Conservation (phyloP, 2,797 vertebrate species). For the Macroramphosus scolopax region DNA sequence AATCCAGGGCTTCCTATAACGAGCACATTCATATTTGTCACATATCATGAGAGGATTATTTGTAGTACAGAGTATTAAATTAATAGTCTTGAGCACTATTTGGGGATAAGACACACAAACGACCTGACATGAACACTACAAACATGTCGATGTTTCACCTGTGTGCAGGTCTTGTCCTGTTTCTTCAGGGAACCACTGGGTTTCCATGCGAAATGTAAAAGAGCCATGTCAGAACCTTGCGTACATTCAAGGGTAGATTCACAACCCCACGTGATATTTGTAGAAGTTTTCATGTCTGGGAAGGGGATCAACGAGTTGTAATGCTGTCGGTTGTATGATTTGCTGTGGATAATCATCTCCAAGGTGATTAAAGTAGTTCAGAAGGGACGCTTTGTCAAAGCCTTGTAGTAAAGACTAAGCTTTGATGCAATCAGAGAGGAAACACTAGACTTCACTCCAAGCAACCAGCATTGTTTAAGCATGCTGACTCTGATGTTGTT, state of each 20-base stretch:
- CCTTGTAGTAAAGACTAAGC: no score
- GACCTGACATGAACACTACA: no score
- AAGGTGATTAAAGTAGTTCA: constrained; percentile 49
- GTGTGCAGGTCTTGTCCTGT: background rate
- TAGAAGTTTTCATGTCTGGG: constrained; percentile 52
- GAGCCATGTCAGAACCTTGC: constrained; percentile 35
- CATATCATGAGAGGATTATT: no score
- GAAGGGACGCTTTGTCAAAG: constrained; percentile 34
- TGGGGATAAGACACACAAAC: no score
- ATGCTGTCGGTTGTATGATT: constrained; percentile 55
- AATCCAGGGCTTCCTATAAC: constrained; percentile 31
- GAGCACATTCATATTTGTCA: background rate
- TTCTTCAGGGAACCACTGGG: constrained; percentile 10
- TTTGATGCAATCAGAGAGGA: no score
- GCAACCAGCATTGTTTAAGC: no score
- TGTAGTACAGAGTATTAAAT: no score
- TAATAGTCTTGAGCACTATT: no score
- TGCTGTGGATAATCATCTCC: constrained; percentile 71
- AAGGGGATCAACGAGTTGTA: constrained; percentile 54
- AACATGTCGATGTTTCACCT: background rate
- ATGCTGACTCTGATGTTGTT: no score
- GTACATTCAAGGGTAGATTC: constrained; percentile 33
- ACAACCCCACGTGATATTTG: constrained; percentile 65
- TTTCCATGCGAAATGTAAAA: constrained; percentile 48
- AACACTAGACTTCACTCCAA: no score